phyloP scores from a whole-genome alignment of 23 tunicate genomes.

The Botrylloides violaceus region DNA sequence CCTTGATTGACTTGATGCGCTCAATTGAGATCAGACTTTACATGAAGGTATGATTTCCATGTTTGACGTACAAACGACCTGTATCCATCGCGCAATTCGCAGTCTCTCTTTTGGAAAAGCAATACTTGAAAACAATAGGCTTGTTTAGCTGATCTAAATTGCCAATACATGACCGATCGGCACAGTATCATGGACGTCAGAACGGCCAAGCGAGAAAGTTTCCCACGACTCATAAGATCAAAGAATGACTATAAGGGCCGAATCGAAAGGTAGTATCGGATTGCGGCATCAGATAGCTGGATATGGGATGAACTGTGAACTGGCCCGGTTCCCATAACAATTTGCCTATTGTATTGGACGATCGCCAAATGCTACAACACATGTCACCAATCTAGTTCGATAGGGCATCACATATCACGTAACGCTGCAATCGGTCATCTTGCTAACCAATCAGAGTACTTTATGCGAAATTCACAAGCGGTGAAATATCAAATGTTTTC shows the following conservation, averaged over 20 bases:
- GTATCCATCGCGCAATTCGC: neutral
- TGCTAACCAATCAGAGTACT: no score
- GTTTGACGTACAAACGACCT: neutral
- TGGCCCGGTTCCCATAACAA: no score
- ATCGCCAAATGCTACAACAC: no score
- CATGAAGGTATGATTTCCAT: no score
- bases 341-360: no score
- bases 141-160: neutral
- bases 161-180: neutral
- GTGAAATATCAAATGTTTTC: no score
- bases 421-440: no score
- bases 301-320: neutral
- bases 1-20: neutral
- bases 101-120: neutral
- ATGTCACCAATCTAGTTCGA: no score
- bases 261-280: neutral
- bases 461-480: no score
- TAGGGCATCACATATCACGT: no score
- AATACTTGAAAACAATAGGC: neutral
- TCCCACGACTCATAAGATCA: neutral
- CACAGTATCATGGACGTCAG: neutral
- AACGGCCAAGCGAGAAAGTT: neutral
- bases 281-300: slow-evolving; percentile 4
- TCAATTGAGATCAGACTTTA: neutral
- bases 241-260: neutral